Evolutionary conservation across 2,888 invertebrate species (phyloP), one percentile per base, ranked within the genome.

Genomic region (Lissocephala sabroskyi): DNA sequence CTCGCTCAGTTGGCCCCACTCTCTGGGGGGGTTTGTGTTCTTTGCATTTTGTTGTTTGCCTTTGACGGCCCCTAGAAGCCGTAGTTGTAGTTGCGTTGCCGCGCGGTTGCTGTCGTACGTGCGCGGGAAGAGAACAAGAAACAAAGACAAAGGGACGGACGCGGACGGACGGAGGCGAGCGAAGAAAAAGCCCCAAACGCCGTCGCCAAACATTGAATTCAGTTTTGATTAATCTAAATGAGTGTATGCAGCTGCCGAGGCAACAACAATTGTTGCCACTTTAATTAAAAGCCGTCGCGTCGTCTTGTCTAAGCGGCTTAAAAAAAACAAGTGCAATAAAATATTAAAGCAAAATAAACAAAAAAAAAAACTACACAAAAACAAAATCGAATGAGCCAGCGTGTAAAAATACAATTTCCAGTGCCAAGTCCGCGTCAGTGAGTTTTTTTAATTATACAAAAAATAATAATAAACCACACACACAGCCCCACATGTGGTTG

Each of bases 41-140:
- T 39, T 30, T 39, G 45, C 42, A 37, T 57, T 53, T 62, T 61
- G 57, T 57, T 62, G 60, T 53, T 61, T 46, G 39, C 29, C 23
- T 41, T 36, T 41, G 32, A 52, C 46, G 53, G 45, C 58, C 55
- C 43, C 49, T 55, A 61, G 71, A 74, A 68, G 68, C 75, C 68
- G 66, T 68, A 68, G 71, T 74, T 74, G 67, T 66, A 67, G 60
- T 66, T n/a, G n/a, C n/a, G n/a, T n/a, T n/a, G 73, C 59, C 66
- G 65, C 50, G 48, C 52, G 39, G n/a, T n/a, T n/a, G n/a, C n/a
- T n/a, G 35, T 10, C 13, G n/a, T 33, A 7, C 13, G 33, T 33
- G 33, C 33, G 33, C 33, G 33, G 14, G 35, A 48, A 32, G 44
- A 51, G 30, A 48, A 52, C 35, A 45, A 47, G 17, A 49, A 33